Base-by-base conservation (phyloP, 2,113 vertebrate genomes). In the Panthera leo region DNA sequence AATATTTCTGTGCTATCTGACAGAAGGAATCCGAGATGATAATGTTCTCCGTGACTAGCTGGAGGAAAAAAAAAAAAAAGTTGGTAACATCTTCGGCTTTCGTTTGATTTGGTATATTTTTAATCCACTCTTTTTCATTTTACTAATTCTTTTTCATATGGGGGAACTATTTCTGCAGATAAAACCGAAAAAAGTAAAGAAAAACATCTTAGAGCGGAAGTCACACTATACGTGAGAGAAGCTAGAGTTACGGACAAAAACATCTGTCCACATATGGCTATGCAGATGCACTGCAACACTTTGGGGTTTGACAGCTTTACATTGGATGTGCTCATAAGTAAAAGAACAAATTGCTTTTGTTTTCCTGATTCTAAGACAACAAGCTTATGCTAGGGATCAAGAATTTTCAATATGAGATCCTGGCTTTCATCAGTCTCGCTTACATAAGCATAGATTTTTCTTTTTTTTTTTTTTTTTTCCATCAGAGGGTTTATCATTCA, bases 251-350 rank as follows among this genome's bases (percentile, higher is more conserved):
- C 4, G 89, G 63, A 78, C n/a, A 92, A 48, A 58, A 94, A 95
- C 91, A 95, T 97, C 98, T 98, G 96, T 79, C 97, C 97, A 85
- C 95, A 93, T 94, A 87, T 45, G 95, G 87, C 36, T 19, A 5
- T 63, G 36, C 89, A 98, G 96, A 95, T 82, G 91, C 67, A 88
- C 27, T 1, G 1, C 25, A 25, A 76, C 68, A 39, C 92, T 93
- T 93, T 18, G 42, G 91, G 68, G n/a, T 55, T 65, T 97, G 96
- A 97, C 93, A 93, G 91, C 73, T 97, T 97, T 96, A 75, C 83
- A n/a, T 42, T 80, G 83, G 75, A 73, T 95, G 34, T 55, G 68
- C 92, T 97, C 93, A 93, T 84, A 78, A 97, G 75, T 89, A 51
- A 96, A 96, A 85, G 83, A 89, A 95, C 78, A 97, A 95, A 95